phyloP scores from a whole-genome alignment of 2,113 vertebrate genomes.

The Axis porcinus region DNA sequence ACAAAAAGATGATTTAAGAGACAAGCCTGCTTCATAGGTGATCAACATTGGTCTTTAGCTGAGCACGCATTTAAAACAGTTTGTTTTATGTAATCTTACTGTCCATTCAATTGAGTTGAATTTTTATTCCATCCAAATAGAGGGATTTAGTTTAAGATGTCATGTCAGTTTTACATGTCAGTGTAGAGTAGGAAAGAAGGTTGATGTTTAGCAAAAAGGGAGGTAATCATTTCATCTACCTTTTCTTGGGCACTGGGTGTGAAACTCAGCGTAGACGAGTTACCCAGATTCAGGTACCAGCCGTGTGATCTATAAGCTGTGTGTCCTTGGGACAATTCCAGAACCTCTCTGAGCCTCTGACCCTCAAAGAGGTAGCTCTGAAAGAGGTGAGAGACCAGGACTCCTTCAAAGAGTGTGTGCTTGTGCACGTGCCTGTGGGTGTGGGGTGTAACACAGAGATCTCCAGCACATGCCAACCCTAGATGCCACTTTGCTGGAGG shows the following conservation, averaged over 20 bases:
- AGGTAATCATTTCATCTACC: not conserved
- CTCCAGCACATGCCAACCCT: rapidly evolving
- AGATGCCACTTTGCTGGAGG: rapidly evolving
- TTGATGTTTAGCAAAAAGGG: not conserved
- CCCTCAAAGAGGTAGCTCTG: not conserved
- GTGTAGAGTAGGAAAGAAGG: not conserved
- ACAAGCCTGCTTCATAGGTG: not conserved
- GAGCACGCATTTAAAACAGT: not conserved
- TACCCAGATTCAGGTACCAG: not conserved
- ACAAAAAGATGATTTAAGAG: not conserved
- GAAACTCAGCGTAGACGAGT: not conserved
- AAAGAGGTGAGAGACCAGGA: not conserved
- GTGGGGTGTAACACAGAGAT: not conserved
- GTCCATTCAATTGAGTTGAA: not conserved
- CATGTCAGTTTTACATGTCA: not conserved
- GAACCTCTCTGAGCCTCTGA: not conserved
- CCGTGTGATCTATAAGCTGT: not conserved
- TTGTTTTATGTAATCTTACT: not conserved
- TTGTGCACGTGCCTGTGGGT: not conserved
- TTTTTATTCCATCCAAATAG: not conserved
- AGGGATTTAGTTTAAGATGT: not conserved
- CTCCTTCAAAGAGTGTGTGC: not conserved
- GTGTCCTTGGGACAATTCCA: not conserved
- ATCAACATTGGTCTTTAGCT: not conserved
- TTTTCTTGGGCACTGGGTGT: not conserved